Conservation (phyloP, 2,113 vertebrate species). For the Calyptomena viridis region DNA sequence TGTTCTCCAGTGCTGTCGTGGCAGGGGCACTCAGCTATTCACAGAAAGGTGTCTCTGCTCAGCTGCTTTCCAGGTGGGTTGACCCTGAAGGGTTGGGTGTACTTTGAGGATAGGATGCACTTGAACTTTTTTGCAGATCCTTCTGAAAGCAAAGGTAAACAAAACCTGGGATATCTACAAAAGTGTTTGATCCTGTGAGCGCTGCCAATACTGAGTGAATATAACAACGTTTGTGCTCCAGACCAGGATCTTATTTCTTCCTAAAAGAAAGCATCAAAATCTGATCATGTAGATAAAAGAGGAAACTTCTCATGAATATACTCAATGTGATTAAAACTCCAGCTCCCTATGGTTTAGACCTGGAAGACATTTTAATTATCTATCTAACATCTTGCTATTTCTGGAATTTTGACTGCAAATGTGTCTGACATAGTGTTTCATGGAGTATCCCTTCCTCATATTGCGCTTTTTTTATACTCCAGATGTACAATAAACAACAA, state of each 20-base stretch:
- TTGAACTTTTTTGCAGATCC: not conserved
- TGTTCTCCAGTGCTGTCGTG: not conserved
- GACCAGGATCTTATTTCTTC: constrained; percentile 55
- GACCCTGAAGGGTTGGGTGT: not conserved
- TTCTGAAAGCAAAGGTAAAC: constrained; percentile 1
- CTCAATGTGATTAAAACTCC: constrained; percentile 74
- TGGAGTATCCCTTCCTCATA: constrained; percentile 71
- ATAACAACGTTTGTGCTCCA: constrained; percentile 27
- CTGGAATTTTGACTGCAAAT: constrained; percentile 74
- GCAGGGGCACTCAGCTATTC: not conserved
- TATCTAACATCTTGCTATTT: constrained; percentile 76
- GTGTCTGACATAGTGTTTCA: constrained; percentile 73
- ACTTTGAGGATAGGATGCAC: not conserved
- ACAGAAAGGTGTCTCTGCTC: not conserved
- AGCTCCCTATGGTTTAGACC: constrained; percentile 72
- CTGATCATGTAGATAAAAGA: constrained; percentile 72
- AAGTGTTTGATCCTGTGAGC: accelerated
- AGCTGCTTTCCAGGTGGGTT: constrained; percentile 14
- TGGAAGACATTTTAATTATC: constrained; percentile 80
- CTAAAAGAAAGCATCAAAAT: constrained; percentile 69
- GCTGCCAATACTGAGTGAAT: not conserved
- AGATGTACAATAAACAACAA: constrained; percentile 76
- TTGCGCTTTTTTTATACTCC: constrained; percentile 66
- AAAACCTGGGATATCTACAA: not conserved
- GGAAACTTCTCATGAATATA: constrained; percentile 73